Evolutionary conservation across 2,888 invertebrate genomes (phyloP).

Genomic region (Gymnoscelis rufifasciata): DNA sequence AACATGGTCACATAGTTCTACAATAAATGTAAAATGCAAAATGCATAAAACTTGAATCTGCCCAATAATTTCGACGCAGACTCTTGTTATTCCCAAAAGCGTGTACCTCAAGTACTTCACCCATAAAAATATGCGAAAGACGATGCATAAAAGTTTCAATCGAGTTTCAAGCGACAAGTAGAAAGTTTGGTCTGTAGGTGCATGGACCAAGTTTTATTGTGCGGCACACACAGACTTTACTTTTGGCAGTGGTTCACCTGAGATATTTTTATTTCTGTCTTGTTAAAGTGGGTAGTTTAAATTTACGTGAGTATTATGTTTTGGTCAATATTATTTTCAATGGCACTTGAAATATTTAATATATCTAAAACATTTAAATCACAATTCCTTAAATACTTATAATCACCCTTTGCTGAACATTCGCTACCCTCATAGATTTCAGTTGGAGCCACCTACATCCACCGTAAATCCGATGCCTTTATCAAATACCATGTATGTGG

Average conservation of each 20-base stretch:
- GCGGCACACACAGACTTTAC: conserved; percentile 14
- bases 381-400: too few relatives aligned
- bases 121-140: conserved; percentile 30
- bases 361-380: too few relatives aligned
- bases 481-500: too few relatives aligned
- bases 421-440: too few relatives aligned
- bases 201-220: conserved; percentile 28
- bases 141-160: conserved; percentile 31
- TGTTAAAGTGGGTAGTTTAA: not conserved
- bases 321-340: too few relatives aligned
- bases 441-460: too few relatives aligned
- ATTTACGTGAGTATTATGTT: too few relatives aligned
- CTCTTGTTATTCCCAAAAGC: conserved; percentile 18
- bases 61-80: conserved; percentile 1
- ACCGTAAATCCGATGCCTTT: too few relatives aligned
- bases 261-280: conserved; percentile 13
- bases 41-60: not conserved
- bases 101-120: conserved; percentile 17
- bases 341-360: too few relatives aligned
- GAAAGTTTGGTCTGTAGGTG: conserved; percentile 26
- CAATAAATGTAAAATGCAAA: conserved; percentile 1
- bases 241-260: conserved; percentile 22
- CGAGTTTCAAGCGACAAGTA: conserved; percentile 30
- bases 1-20: too few relatives aligned
- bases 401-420: too few relatives aligned